These are phyloP conservation scores for Synanthedon tipuliformis DNA, from an alignment of 2,888 invertebrate genomes.

Conservation along the genomic window DNA sequence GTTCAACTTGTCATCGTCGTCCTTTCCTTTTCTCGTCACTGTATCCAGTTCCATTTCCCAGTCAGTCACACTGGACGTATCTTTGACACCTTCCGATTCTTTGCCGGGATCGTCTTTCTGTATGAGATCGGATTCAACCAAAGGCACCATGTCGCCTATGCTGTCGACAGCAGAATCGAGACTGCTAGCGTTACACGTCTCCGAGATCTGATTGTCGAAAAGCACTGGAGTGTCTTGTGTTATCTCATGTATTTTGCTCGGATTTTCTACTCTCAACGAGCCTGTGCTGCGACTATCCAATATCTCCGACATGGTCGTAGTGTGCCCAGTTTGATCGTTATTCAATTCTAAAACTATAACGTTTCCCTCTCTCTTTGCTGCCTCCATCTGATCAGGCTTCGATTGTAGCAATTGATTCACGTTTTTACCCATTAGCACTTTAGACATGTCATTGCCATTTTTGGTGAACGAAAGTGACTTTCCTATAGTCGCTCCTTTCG, in stretches of 20 bases:
- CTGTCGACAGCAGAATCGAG: slow-evolving; percentile 54
- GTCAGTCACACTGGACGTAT: slow-evolving; percentile 59
- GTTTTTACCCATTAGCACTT: slow-evolving; percentile 66
- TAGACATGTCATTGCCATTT: slow-evolving; percentile 60
- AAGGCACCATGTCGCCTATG: slow-evolving; percentile 42
- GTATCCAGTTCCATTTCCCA: slow-evolving; percentile 75
- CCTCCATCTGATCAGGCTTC: slow-evolving; percentile 43
- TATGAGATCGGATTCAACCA: slow-evolving; percentile 32
- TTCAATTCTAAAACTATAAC: slow-evolving; percentile 62
- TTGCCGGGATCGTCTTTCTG: slow-evolving; percentile 39
- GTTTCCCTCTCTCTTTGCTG: slow-evolving; percentile 47
- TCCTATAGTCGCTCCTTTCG: slow-evolving; percentile 67
- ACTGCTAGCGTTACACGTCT: slow-evolving; percentile 50
- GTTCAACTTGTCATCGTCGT: slow-evolving; percentile 55
- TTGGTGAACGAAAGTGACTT: slow-evolving; percentile 60
- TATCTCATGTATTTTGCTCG: slow-evolving; percentile 32
- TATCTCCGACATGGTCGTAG: slow-evolving; percentile 62
- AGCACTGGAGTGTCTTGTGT: slow-evolving; percentile 72
- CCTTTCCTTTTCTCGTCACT: slow-evolving; percentile 52
- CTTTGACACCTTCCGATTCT: slow-evolving; percentile 39
- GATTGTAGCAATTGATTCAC: slow-evolving; percentile 57
- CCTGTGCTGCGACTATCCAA: slow-evolving; percentile 41
- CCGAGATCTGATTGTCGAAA: slow-evolving; percentile 48
- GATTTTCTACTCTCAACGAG: slow-evolving; percentile 23
- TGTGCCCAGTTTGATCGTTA: slow-evolving; percentile 54